phyloP scores from a whole-genome alignment of 35 echinoderm and acorn worm genomes.

The Lytechinus pictus region DNA sequence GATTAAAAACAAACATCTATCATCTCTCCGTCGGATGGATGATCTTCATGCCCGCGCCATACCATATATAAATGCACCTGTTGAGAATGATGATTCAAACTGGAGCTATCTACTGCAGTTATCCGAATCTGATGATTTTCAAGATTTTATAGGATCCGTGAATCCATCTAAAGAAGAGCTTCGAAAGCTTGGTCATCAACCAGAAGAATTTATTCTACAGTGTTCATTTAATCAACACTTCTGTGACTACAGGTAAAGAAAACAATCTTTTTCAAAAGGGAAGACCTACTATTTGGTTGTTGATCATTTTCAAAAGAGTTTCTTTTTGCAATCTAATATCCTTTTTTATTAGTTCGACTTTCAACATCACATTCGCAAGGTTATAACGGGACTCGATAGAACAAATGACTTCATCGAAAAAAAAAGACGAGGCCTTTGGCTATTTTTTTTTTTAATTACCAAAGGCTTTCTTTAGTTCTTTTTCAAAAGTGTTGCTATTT shows the following conservation, averaged over 20 bases:
- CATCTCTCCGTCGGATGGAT: background rate
- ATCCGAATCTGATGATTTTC: conserved; percentile 57
- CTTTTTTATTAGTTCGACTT: too few species aligned
- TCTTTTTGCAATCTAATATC: too few species aligned
- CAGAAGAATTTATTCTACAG: conserved; percentile 71
- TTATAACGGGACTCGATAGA: too few species aligned
- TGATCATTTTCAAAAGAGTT: too few species aligned
- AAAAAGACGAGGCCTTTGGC: too few species aligned
- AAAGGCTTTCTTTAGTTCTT: too few species aligned
- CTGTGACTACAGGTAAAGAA: conserved; percentile 67
- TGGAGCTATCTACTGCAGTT: conserved; percentile 5
- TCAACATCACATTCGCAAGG: too few species aligned
- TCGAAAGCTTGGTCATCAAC: conserved; percentile 59
- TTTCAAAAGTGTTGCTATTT: too few species aligned
- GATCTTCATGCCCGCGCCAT: background rate
- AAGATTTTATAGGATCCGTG: conserved; percentile 49
- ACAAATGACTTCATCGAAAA: too few species aligned
- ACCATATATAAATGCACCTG: background rate
- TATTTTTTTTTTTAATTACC: too few species aligned
- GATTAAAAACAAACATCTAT: background rate
- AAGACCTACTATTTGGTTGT: too few species aligned
- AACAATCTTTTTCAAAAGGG: too few species aligned
- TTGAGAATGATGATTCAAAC: conserved; percentile 14
- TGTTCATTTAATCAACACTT: conserved; percentile 73
- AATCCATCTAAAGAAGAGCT: conserved; percentile 65